Evolutionary conservation across 1,140 invertebrate species (phyloP).

Genomic region (Zaprionus inermis): DNA sequence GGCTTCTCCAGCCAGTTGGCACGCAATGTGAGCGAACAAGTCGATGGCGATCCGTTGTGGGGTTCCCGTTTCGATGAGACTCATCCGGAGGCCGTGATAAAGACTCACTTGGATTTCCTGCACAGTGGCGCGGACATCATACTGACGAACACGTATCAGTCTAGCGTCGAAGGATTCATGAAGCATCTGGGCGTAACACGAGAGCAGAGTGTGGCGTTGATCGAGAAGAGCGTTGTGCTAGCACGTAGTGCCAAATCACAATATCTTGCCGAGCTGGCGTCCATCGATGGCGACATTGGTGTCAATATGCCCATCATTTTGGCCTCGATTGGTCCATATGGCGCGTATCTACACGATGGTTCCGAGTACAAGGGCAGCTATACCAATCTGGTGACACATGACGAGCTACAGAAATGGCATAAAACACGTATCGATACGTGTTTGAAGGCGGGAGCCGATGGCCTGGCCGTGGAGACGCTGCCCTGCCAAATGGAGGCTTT

Average conservation of each 20-base stretch:
- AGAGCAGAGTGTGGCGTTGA: slow-evolving; percentile 88
- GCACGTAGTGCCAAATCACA: slow-evolving; percentile 84
- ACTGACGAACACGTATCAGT: slow-evolving; percentile 95
- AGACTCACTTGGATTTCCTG: slow-evolving; percentile 91
- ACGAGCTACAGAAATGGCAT: slow-evolving; percentile 92
- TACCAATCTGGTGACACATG: slow-evolving; percentile 87
- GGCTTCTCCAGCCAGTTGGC: slow-evolving; percentile 91
- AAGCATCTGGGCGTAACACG: slow-evolving; percentile 88
- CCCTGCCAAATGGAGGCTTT: slow-evolving; percentile 92
- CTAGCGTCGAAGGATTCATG: slow-evolving; percentile 91
- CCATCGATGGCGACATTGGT: slow-evolving; percentile 24
- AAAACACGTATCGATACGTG: slow-evolving; percentile 90
- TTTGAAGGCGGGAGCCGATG: slow-evolving; percentile 89
- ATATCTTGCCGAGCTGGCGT: slow-evolving; percentile 49
- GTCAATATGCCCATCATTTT: slow-evolving; percentile 86
- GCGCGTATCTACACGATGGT: slow-evolving; percentile 93
- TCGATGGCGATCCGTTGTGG: slow-evolving; percentile 92
- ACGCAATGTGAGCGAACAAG: slow-evolving; percentile 88
- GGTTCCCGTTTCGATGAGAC: slow-evolving; percentile 90
- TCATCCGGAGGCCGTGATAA: slow-evolving; percentile 89
- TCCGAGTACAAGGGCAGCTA: slow-evolving; percentile 96
- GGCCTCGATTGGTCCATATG: slow-evolving; percentile 96
- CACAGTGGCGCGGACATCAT: slow-evolving; percentile 93
- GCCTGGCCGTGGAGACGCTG: slow-evolving; percentile 95
- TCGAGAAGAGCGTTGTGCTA: slow-evolving; percentile 89